A percentile compares a stretch with the other conserved stretches of the same genome.
Evolutionary conservation across 2,888 invertebrate genomes (phyloP).

Genomic region (Globia sparganii): DNA sequence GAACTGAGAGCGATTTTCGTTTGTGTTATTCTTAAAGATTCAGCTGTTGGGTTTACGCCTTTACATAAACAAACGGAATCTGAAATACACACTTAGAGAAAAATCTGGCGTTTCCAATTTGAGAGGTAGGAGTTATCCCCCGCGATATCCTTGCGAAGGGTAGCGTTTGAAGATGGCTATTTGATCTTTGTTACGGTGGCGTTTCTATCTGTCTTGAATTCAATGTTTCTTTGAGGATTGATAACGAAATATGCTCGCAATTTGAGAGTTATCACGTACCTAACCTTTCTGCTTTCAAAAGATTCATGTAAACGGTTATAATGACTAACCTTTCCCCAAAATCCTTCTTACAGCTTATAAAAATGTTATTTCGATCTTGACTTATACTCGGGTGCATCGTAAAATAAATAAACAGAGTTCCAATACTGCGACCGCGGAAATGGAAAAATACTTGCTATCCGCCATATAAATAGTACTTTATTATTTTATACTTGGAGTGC

Average conservation of each 20-base stretch:
- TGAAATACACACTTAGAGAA: constrained; percentile 70
- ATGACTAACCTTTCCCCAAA: constrained; percentile 18
- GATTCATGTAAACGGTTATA: constrained; percentile 15
- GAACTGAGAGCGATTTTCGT: constrained; percentile 29
- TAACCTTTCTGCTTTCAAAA: constrained; percentile 3
- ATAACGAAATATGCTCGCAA: constrained; percentile 20
- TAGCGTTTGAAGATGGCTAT: constrained; percentile 52
- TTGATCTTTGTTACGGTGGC: constrained; percentile 57
- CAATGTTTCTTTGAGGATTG: constrained; percentile 54
- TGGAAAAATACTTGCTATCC: constrained; percentile 69
- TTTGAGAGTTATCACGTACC: constrained; percentile 10
- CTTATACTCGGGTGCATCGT: constrained; percentile 64
- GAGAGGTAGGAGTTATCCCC: constrained; percentile 46
- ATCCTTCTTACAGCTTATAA: constrained; percentile 43
- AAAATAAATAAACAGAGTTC: constrained; percentile 70
- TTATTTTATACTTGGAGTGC: constrained; percentile 65
- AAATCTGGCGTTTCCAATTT: constrained; percentile 74
- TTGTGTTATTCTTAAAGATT: constrained; percentile 54
- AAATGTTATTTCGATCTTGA: constrained; percentile 63
- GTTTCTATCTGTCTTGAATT: constrained; percentile 53
- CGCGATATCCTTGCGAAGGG: constrained; percentile 50
- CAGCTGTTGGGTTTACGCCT: constrained; percentile 36
- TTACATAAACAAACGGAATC: constrained; percentile 57
- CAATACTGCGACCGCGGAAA: constrained; percentile 68
- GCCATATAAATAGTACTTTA: constrained; percentile 63